Evolutionary conservation across 2,113 vertebrate genomes (phyloP), one percentile per base, ranked within the genome.

Genomic region (Neolamprologus devosi): DNA sequence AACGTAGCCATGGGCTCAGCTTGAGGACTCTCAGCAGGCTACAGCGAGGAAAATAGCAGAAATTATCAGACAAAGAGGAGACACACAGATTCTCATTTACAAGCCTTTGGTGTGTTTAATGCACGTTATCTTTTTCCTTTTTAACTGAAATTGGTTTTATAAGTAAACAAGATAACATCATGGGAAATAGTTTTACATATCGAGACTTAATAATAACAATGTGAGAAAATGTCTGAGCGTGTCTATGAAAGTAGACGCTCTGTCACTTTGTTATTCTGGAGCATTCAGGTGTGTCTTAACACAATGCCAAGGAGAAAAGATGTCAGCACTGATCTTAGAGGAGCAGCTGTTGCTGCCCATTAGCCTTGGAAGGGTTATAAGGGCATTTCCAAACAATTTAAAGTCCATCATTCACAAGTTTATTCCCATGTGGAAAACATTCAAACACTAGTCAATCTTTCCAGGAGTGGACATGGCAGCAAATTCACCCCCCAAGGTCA

Each of bases 21-120:
- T 86, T 12, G 42, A 85, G 63, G 63, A 85, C 75, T 75, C 58
- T 86, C 85, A 87, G 87, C 73, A 82, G 68, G 47, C 70, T 23
- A 37, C 51, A 21, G 47, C 6, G 37, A 23, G 40, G 70, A 30
- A 68, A 87, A 84, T 13, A 47, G 11, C 3, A 89, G 63, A 86
- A 51, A 70, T 54, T 85, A 85, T 47, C 85, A 86, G 83, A 87
- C 89, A 87, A 86, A 86, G 63, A 65, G 53, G 73, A 84, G 60
- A 87, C 53, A 79, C 57, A 17, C 57, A 11, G 14, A 49, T 79
- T 86, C 54, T 92, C 70, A 85, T 92, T 89, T 85, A 87, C 47
- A 81, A 83, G 63, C 33, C 89, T 93, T 91, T 90, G 87, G 82
- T 87, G 83, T 78, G 60, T 55, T 57, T 57, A 51, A 26, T 2